phyloP scores from a whole-genome alignment of 1,140 invertebrate genomes.

The Eupristina koningsbergeri region DNA sequence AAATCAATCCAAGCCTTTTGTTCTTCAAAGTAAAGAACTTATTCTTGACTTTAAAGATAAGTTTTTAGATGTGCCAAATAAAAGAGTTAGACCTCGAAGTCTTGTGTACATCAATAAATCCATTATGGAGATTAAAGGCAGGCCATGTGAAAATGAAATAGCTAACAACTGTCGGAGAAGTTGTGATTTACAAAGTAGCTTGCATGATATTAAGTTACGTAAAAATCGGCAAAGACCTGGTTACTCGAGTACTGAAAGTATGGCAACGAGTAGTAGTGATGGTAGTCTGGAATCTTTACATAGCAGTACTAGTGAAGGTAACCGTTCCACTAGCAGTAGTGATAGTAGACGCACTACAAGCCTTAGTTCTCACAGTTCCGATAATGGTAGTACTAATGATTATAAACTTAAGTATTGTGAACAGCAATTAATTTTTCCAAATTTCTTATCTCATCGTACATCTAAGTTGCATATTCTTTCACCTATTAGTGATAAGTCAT shows the following conservation, averaged over 20 bases:
- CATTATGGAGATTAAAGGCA: conserved; percentile 80
- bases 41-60: conserved; percentile 81
- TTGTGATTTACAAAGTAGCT: conserved; percentile 35
- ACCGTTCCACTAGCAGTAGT: conserved; percentile 85
- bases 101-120: conserved; percentile 74
- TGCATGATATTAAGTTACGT: conserved; percentile 68
- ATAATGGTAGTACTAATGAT: conserved; percentile 79
- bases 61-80: conserved; percentile 67
- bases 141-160: conserved; percentile 71
- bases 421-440: conserved; percentile 77
- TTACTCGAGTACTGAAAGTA: conserved; percentile 88
- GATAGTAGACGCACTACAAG: conserved; percentile 85
- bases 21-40: conserved; percentile 73
- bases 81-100: conserved; percentile 72
- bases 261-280: conserved; percentile 87
- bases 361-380: conserved; percentile 87
- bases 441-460: conserved; percentile 78
- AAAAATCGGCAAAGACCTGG: conserved; percentile 76
- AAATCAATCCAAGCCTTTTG: conserved; percentile 73
- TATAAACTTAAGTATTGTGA: conserved; percentile 72
- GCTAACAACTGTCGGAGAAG: neutral
- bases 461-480: conserved; percentile 88
- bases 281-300: conserved; percentile 88
- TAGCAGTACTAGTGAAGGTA: conserved; percentile 87
- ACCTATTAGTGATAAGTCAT: conserved; percentile 92